Evolutionary conservation across 2,888 invertebrate genomes (phyloP).

Genomic region (Saturnia pavonia): DNA sequence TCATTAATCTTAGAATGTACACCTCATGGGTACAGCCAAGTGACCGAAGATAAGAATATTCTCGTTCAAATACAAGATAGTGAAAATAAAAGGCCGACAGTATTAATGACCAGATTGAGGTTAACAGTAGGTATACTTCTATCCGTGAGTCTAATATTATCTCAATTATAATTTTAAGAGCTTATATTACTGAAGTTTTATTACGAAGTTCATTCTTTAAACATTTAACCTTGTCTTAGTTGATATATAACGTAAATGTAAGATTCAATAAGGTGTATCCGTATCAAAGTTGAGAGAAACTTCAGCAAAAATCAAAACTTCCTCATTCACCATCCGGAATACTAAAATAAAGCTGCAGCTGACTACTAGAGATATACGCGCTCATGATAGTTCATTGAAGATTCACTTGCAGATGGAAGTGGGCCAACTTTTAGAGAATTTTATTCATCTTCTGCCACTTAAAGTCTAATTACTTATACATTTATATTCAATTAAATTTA

Average conservation of each 20-base stretch:
- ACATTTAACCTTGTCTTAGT: not conserved
- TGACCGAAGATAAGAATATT: too few relatives aligned
- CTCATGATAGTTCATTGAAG: constrained; percentile 49
- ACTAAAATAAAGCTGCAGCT: constrained; percentile 25
- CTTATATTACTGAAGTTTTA: not conserved
- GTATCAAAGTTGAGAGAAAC: constrained; percentile 16
- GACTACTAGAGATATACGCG: constrained; percentile 22
- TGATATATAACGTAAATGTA: not conserved
- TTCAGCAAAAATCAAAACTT: constrained; percentile 1
- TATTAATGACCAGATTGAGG: too few relatives aligned
- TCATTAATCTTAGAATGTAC: too few relatives aligned
- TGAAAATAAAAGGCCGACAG: too few relatives aligned
- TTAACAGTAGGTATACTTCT: too few relatives aligned
- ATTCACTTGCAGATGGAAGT: constrained; percentile 56
- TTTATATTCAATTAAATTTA: not conserved
- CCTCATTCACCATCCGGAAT: constrained; percentile 6
- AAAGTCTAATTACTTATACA: not conserved
- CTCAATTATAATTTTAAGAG: not conserved
- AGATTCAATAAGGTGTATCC: constrained; percentile 19
- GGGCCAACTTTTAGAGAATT: constrained; percentile 49
- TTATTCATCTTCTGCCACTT: constrained; percentile 33
- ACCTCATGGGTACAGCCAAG: too few relatives aligned
- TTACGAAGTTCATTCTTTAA: not conserved
- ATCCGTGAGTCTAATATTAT: not conserved
- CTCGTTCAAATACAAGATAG: too few relatives aligned